These are phyloP conservation scores for Microhierax caerulescens DNA, from an alignment of 2,797 vertebrate genomes.

Conservation along the genomic window DNA sequence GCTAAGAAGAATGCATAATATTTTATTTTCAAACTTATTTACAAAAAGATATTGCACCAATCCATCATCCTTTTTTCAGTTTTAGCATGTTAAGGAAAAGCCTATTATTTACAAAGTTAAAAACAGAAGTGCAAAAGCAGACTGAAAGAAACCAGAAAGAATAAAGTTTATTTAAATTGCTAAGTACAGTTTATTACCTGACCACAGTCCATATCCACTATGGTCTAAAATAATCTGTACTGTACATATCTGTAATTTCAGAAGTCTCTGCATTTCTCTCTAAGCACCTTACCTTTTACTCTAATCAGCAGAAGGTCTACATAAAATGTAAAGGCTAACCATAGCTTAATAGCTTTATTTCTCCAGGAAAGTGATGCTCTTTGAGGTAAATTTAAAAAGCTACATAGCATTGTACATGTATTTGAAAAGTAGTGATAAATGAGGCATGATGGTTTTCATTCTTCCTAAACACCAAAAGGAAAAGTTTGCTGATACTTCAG, in stretches of 20 bases:
- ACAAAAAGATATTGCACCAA: slow-evolving; percentile 72
- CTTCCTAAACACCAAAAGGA: background rate
- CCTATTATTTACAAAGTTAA: slow-evolving; percentile 65
- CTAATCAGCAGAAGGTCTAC: background rate
- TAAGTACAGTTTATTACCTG: slow-evolving; percentile 73
- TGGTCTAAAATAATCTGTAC: slow-evolving; percentile 15
- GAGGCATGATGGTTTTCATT: background rate
- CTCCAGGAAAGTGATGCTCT: slow-evolving; percentile 25
- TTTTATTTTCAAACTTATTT: slow-evolving; percentile 69
- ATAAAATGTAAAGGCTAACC: background rate
- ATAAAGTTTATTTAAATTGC: slow-evolving; percentile 68
- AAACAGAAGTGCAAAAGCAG: slow-evolving; percentile 71
- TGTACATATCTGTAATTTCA: background rate
- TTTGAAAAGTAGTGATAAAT: slow-evolving; percentile 49
- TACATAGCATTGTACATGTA: background rate
- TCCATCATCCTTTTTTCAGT: slow-evolving; percentile 40
- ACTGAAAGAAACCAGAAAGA: slow-evolving; percentile 62
- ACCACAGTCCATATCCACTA: slow-evolving; percentile 53
- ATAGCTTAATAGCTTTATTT: slow-evolving; percentile 5
- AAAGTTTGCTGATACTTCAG: background rate
- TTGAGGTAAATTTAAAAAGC: slow-evolving; percentile 2
- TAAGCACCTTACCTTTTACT: background rate
- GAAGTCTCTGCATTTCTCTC: background rate
- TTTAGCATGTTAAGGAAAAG: slow-evolving; percentile 50
- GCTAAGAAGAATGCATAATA: slow-evolving; percentile 40